Conservation (phyloP, 1,140 invertebrate species). For the Papilio machaon region DNA sequence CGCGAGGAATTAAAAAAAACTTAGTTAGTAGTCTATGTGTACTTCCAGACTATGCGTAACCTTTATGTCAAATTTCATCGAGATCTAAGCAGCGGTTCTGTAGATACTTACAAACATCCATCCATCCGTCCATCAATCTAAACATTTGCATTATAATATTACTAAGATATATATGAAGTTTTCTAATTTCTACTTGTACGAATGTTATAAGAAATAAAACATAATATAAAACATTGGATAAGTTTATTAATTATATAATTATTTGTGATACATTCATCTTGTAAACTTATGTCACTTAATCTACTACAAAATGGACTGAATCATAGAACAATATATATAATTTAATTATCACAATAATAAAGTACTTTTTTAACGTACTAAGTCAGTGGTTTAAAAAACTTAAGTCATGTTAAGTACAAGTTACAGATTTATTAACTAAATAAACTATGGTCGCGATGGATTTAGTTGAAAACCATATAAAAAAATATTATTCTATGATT, state of each 20-base stretch:
- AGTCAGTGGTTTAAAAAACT: background rate
- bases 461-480: background rate
- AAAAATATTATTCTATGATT: background rate
- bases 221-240: background rate
- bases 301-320: background rate
- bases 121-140: no score
- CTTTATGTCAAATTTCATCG: no score
- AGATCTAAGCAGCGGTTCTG: no score
- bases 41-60: no score
- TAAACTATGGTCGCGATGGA: background rate
- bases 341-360: background rate
- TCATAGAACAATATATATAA: background rate
- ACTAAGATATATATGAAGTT: no score
- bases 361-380: no score
- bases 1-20: no score
- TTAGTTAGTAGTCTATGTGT: no score
- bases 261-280: slow-evolving; percentile 20
- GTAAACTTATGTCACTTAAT: slow-evolving; percentile 7
- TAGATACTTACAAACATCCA: no score
- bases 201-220: background rate
- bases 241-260: slow-evolving; percentile 16
- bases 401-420: background rate
- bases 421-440: background rate
- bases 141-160: no score
- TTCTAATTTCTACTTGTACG: no score